A percentile compares a stretch with the other conserved stretches of the same genome.
Conservation (phyloP, 2,113 vertebrate genomes). For the Mesocricetus auratus region DNA sequence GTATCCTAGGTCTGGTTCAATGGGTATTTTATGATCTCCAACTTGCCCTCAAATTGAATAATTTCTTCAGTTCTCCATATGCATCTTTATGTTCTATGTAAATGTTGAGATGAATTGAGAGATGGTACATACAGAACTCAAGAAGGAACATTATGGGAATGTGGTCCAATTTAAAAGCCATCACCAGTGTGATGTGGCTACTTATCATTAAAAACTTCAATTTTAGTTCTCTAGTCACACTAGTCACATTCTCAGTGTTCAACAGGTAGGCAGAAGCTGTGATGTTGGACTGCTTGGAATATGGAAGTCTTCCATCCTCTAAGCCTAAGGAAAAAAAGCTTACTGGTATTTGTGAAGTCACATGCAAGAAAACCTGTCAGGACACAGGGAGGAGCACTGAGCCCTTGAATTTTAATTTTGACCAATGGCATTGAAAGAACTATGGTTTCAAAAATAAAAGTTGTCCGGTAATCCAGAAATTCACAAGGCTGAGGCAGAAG, state of each 20-base stretch:
- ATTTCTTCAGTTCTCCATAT: not conserved
- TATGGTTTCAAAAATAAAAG: not conserved
- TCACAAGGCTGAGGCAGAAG: not conserved
- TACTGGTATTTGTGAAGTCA: too few species aligned
- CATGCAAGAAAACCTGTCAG: not conserved
- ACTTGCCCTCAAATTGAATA: not conserved
- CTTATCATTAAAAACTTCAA: not conserved
- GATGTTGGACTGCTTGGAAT: not conserved
- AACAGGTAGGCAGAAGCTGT: not conserved
- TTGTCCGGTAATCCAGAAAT: not conserved
- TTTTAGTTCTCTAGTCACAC: not conserved
- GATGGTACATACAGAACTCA: not conserved
- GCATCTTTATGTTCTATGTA: not conserved
- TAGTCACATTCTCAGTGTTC: not conserved
- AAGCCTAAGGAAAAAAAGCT: too few species aligned
- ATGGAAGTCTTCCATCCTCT: not conserved
- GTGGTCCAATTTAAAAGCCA: not conserved
- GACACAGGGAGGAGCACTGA: not conserved
- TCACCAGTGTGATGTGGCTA: not conserved
- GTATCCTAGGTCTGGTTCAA: not conserved
- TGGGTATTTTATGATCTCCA: not conserved
- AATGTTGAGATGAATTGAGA: conserved; percentile 7
- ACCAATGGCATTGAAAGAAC: not conserved
- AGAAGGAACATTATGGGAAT: not conserved
- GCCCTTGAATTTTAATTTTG: not conserved